Percentiles rank a stretch among this genome's conserved stretches.
Evolutionary conservation across 1,140 invertebrate species (phyloP).

Genomic region (Cepaea nemoralis): DNA sequence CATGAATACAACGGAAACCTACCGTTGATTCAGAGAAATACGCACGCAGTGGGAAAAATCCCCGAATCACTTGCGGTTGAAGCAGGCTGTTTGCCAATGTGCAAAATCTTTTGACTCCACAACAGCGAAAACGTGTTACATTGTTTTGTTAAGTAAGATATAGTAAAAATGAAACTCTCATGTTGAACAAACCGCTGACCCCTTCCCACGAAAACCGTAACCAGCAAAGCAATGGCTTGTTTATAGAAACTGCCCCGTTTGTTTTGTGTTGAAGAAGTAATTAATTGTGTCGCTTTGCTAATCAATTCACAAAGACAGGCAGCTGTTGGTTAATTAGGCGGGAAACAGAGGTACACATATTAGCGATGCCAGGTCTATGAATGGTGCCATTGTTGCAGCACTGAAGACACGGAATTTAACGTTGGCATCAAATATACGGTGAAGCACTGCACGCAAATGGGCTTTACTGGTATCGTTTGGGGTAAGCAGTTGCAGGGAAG

Average conservation of each 20-base stretch:
- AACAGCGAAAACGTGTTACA: not conserved
- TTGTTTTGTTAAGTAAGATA: not conserved
- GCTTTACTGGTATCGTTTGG: not conserved
- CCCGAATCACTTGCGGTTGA: not conserved
- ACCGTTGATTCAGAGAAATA: not conserved
- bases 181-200: not conserved
- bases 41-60: not conserved
- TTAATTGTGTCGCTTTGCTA: slow-evolving; percentile 27
- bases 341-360: not conserved
- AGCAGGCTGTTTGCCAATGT: not conserved
- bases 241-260: not conserved
- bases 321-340: not conserved
- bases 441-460: not conserved
- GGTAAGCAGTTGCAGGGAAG: too few relatives aligned
- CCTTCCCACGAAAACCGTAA: not conserved
- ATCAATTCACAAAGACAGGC: slow-evolving; percentile 16
- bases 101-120: not conserved
- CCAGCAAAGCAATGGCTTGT: slow-evolving; percentile 4
- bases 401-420: not conserved
- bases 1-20: slow-evolving; percentile 5
- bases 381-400: not conserved
- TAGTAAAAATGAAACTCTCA: not conserved
- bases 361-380: not conserved
- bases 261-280: not conserved
- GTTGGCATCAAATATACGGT: not conserved